phyloP scores from a whole-genome alignment of 92 coral and sea anemone genomes.

The Zoanthus sociatus region DNA sequence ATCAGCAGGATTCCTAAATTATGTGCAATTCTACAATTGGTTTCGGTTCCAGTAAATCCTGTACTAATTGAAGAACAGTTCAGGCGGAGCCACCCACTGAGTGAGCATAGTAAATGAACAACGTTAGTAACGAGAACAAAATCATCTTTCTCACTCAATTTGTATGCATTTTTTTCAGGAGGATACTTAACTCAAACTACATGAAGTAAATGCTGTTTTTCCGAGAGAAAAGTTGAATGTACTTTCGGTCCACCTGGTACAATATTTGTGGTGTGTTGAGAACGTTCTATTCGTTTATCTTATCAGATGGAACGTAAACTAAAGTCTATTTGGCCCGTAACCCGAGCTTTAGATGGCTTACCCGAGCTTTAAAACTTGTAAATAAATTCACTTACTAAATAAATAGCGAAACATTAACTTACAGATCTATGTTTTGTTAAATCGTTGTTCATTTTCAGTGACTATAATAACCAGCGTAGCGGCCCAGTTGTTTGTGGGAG shows the following conservation, averaged over 20 bases:
- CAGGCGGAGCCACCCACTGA: no score
- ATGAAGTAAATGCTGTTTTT: not conserved
- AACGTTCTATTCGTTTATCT: not conserved
- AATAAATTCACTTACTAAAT: not conserved
- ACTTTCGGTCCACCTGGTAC: not conserved
- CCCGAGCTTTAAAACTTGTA: not conserved
- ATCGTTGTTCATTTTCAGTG: not conserved
- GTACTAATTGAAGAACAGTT: no score
- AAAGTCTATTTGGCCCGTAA: no score
- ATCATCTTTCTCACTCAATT: not conserved
- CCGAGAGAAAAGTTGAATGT: not conserved
- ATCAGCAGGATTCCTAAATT: no score
- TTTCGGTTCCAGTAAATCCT: no score
- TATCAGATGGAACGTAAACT: not conserved
- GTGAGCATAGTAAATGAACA: no score
- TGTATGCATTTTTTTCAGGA: constrained; percentile 21
- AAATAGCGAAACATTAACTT: not conserved
- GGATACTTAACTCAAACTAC: constrained; percentile 37
- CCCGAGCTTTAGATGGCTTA: no score
- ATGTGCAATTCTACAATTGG: no score
- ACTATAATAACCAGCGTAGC: not conserved
- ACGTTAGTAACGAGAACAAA: no score
- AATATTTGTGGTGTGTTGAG: not conserved
- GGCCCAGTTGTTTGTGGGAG: not conserved
- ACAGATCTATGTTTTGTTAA: not conserved